Conservation (phyloP, 2,113 vertebrate genomes). For the Myodes glareolus region DNA sequence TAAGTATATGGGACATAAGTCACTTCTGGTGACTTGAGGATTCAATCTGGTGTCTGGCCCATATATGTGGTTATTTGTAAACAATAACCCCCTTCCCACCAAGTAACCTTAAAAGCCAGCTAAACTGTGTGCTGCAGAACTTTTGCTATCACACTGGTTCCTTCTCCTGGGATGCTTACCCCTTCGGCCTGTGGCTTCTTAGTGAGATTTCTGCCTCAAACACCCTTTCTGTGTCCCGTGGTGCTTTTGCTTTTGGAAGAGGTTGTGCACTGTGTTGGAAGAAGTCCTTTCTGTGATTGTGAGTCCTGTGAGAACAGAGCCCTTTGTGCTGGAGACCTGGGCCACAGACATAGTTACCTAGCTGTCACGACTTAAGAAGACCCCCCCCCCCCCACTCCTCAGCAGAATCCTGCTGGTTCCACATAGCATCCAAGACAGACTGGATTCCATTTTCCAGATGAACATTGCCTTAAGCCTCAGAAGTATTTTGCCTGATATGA, state of each 20-base stretch:
- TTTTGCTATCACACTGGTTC: neutral
- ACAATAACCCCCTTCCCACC: neutral
- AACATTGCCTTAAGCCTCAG: neutral
- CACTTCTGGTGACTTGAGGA: neutral
- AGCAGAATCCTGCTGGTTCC: neutral
- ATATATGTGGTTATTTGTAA: neutral
- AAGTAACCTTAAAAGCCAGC: neutral
- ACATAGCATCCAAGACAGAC: neutral
- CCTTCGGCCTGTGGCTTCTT: neutral
- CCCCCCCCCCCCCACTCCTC: fast-evolving
- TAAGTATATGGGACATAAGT: neutral
- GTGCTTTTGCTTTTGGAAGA: neutral
- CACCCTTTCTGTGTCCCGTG: neutral
- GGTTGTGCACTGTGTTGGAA: neutral
- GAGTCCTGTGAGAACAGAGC: neutral
- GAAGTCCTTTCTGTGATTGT: neutral
- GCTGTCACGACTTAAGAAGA: neutral
- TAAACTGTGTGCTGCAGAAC: neutral
- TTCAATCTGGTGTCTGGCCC: neutral
- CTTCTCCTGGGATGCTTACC: neutral
- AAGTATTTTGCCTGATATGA: neutral
- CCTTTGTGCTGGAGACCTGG: neutral
- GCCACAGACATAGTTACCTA: neutral
- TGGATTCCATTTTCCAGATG: neutral
- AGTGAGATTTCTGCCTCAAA: neutral